Evolutionary conservation across 1,140 invertebrate species (phyloP).

Genomic region (Diuraphis noxia): DNA sequence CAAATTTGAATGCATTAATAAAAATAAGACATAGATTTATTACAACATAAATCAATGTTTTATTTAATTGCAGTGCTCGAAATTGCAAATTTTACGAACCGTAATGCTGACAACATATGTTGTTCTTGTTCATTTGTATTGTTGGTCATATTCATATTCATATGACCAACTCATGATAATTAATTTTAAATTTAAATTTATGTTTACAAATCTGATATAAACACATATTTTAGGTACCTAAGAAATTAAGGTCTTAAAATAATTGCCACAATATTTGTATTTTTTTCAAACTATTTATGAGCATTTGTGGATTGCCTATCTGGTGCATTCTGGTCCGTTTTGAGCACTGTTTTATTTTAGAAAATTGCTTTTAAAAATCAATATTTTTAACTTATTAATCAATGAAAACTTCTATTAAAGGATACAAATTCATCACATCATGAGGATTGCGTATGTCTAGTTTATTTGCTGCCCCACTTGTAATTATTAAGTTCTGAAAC

Average conservation of each 20-base stretch:
- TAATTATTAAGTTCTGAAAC: slow-evolving; percentile 34
- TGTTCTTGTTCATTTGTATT: too few species aligned
- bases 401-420: not conserved
- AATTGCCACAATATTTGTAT: too few species aligned
- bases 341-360: not conserved
- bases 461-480: not conserved
- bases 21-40: too few species aligned
- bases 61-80: not conserved
- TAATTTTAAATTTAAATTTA: not conserved
- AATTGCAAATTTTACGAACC: too few species aligned
- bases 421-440: slow-evolving; percentile 47
- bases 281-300: too few species aligned
- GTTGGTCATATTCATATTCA: too few species aligned
- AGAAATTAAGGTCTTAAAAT: too few species aligned
- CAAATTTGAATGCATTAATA: not conserved
- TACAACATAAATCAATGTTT: not conserved
- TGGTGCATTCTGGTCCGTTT: too few species aligned
- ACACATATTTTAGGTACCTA: not conserved
- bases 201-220: not conserved
- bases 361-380: not conserved
- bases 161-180: too few species aligned
- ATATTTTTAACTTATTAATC: not conserved
- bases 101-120: too few species aligned
- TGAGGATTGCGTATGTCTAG: slow-evolving; percentile 20
- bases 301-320: too few species aligned